phyloP scores from a whole-genome alignment of 2,113 vertebrate genomes.

The Pseudopipra pipra region DNA sequence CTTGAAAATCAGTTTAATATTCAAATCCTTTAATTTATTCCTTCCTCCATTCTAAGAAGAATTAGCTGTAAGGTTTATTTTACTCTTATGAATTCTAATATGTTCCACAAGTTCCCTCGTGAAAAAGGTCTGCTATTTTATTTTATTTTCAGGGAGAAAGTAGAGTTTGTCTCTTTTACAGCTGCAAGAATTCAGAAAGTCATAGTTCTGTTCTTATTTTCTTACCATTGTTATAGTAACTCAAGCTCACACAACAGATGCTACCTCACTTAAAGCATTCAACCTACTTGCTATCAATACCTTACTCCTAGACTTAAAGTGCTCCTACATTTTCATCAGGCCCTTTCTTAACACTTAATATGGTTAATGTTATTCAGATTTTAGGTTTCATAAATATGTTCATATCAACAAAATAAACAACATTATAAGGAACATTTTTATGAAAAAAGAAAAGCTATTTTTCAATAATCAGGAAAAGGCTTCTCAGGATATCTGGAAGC shows the following conservation, averaged over 20 bases:
- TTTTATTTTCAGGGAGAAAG: background rate
- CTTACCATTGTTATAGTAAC: background rate
- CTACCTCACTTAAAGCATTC: background rate
- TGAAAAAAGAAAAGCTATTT: fast-evolving
- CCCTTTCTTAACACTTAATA: background rate
- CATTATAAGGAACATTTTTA: background rate
- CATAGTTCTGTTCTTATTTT: background rate
- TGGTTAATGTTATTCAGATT: background rate
- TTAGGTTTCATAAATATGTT: background rate
- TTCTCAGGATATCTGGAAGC: background rate
- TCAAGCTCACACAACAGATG: background rate
- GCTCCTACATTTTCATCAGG: background rate
- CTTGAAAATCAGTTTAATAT: background rate
- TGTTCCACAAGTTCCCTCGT: background rate
- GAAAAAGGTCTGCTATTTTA: background rate
- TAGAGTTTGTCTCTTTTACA: background rate
- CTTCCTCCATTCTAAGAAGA: background rate
- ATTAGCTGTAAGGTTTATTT: background rate
- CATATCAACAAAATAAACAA: background rate
- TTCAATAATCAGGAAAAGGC: background rate
- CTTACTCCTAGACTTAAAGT: background rate
- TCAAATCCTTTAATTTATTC: background rate
- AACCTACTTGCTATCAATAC: background rate
- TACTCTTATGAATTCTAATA: background rate
- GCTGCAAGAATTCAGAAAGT: background rate